Conservation (phyloP, 2,113 vertebrate species). For the Sitta europaea region DNA sequence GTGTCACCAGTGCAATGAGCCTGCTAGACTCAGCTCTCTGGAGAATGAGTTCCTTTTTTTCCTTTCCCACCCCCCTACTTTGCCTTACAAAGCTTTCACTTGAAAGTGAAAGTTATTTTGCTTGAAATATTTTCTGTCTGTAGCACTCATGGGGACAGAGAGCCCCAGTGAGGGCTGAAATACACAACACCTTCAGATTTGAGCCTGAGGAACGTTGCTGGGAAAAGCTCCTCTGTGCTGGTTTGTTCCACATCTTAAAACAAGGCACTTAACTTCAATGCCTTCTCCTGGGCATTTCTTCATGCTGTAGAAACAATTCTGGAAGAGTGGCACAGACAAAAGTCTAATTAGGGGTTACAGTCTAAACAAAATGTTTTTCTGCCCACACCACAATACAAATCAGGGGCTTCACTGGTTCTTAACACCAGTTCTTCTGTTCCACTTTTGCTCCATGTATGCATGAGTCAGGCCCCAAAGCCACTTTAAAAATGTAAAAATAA, state of each 20-base stretch:
- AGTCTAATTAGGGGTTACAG: background rate
- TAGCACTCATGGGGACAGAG: background rate
- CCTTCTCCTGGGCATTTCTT: background rate
- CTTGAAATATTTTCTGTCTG: background rate
- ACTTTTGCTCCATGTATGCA: background rate
- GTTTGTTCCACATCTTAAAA: background rate
- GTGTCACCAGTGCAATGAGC: background rate
- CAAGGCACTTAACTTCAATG: background rate
- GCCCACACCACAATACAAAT: background rate
- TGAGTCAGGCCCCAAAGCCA: background rate
- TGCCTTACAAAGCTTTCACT: background rate
- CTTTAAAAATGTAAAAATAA: conserved; percentile 17
- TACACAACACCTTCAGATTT: background rate
- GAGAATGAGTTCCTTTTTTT: background rate
- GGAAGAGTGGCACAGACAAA: background rate
- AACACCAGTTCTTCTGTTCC: background rate
- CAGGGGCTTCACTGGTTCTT: background rate
- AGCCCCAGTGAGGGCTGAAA: background rate
- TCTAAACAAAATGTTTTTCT: background rate
- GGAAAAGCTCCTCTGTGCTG: background rate
- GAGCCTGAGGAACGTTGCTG: background rate
- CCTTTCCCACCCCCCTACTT: background rate
- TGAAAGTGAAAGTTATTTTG: background rate
- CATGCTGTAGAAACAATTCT: background rate
- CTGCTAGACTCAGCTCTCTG: background rate